Evolutionary conservation across 2,888 invertebrate species (phyloP), one percentile per base, ranked within the genome.

Genomic region (Lutraria lutraria): DNA sequence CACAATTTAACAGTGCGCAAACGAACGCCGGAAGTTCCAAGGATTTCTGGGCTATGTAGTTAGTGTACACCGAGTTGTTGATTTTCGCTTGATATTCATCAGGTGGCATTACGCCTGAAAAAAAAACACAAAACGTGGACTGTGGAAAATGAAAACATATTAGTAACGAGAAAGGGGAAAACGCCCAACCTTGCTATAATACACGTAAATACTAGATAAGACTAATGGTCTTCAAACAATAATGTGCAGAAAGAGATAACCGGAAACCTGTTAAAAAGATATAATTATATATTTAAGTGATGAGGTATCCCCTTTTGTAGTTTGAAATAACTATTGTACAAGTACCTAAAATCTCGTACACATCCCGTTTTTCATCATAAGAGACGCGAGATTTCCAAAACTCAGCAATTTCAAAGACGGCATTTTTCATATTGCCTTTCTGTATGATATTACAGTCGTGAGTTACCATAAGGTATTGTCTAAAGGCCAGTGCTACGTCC

Each of bases 1-100:
- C 29, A 79, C 92, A 89, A 0, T 86, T 89, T 21, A 90, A 72
- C 4, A 94, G 86, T 0, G 72, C 63, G 4, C 85, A 85, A 13
- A 92, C 93, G 72, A 89, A 93, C 21, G 85, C 85, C 15, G 94
- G 94, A 19, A 94, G 89, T 12, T 87, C 81, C 43, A 96, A 84
- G 63, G 95, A 94, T 10, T 95, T 89, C 68, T 92, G 89, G 0
- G 96, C 96, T 0, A 95, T 91, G 81, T 84, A 85, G 92, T 96
- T 96, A 8, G 96, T 96, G 91, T 95, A 96, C 53, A 90, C 96
- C 13, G 96, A 96, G 91, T 96, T 96, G 91, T 96, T 94, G 3
- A 96, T 94, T 3, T 92, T 93, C 54, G 84, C 92, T 86, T 96
- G 93, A 85, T 93, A 95, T 90, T 96, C 96, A 90, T 96, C 96